Evolutionary conservation across 2,888 invertebrate species (phyloP), one percentile per base, ranked within the genome.

Genomic region (Scrobipalpa atriplicella): DNA sequence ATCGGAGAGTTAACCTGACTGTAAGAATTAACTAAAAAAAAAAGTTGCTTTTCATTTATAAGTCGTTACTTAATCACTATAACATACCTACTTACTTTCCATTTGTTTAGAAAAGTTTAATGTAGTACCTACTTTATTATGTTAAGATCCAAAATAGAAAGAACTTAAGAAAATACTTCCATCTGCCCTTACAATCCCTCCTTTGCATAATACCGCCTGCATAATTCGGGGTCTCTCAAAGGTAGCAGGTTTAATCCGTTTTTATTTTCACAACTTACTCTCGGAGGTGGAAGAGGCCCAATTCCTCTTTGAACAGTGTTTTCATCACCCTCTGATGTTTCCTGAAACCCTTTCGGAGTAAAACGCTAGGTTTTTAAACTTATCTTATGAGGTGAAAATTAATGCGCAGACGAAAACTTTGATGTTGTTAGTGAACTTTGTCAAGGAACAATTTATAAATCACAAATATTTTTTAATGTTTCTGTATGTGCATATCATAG

Each of bases 151-250:
- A 36, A 38, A 38, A 58, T 16, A 58, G 58, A 29, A 29, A 58
- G 38, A 58, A n/a, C 58, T 58, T 58, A 58, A 29, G 38, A 16
- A 58, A 29, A 29, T 58, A 58, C 11, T 21, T 54, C 54, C 54
- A 8, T 16, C 29, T 56, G n/a, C 10, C 58, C 16, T 38, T 38
- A 3, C 29, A 29, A 29, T 29, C 62, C 67, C 67, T 52, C 66
- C 62, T 70, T 70, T 70, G 70, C 68, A 70, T 70, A 68, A 68
- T 63, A 62, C 70, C n/a, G 52, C 29, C 38, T 66, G 66, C 68
- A 68, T 68, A 68, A 68, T 68, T 63, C 13, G 64, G 61, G 47
- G 19, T 39, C 39, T 21, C 66, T 66, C 64, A 69, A 66, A 67
- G 66, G 66, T 66, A 66, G 66, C 52, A 64, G 10, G 56, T 66